A percentile compares a stretch with the other conserved stretches of the same genome.
Evolutionary conservation across 2,113 vertebrate species (phyloP).

Genomic region (Tachysurus vachellii): DNA sequence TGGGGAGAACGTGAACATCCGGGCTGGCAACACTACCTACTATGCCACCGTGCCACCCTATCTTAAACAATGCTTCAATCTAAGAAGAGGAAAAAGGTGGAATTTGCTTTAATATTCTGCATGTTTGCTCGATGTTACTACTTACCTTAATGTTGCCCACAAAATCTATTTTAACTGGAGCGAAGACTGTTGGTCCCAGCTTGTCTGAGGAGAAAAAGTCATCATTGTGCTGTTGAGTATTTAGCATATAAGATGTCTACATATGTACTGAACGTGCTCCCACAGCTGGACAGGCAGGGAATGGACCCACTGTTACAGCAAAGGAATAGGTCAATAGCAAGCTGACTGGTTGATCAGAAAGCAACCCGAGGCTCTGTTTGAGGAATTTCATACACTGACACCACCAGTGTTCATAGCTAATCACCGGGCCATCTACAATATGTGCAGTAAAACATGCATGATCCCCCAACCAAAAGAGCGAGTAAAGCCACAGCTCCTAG

Average conservation of each 20-base stretch:
- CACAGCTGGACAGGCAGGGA: background rate
- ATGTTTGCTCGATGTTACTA: conserved; percentile 3
- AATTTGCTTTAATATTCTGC: background rate
- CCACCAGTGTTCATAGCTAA: background rate
- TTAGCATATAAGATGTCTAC: background rate
- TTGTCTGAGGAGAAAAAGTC: conserved; percentile 84
- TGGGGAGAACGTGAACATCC: background rate
- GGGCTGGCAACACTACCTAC: background rate
- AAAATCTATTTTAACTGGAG: conserved; percentile 99
- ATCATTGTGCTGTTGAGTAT: conserved; percentile 37
- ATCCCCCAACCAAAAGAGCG: background rate
- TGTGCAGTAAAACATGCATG: background rate
- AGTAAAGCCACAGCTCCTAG: background rate
- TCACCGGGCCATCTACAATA: background rate
- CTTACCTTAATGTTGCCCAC: conserved; percentile 97
- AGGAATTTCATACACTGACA: background rate
- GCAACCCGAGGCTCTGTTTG: background rate
- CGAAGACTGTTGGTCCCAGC: conserved; percentile 95
- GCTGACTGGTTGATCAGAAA: conserved; percentile 1
- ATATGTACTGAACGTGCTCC: background rate
- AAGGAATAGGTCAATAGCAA: background rate
- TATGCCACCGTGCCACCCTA: background rate
- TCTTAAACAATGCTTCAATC: background rate
- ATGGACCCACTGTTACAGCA: conserved; percentile 18
- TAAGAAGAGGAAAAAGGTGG: background rate